Conservation (phyloP, 2,797 vertebrate genomes). For the Eidolon dupreanum region DNA sequence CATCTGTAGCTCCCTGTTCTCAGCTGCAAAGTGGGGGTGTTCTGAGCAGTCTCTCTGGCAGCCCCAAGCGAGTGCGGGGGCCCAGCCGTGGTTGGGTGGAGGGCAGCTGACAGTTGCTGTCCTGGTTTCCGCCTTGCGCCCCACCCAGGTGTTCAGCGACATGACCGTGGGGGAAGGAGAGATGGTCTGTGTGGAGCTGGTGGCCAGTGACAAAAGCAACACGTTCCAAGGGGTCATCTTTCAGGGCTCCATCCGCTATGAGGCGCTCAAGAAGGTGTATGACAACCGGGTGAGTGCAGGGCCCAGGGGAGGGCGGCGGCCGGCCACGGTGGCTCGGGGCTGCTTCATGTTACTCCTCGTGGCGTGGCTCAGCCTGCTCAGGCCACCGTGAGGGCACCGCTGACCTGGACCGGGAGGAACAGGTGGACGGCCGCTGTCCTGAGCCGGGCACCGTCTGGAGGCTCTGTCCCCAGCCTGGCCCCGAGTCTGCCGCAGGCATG, state of each 20-base stretch:
- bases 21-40: background rate
- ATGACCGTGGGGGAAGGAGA: conserved; percentile 98
- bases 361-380: accelerated
- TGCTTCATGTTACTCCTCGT: no score
- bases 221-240: conserved; percentile 98
- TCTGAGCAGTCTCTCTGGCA: accelerated
- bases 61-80: accelerated
- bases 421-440: accelerated
- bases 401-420: background rate
- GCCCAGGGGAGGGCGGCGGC: accelerated
- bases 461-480: background rate
- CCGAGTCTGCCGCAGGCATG: background rate
- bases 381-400: background rate
- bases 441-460: accelerated
- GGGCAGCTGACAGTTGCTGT: accelerated
- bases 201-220: conserved; percentile 97
- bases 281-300: conserved; percentile 93
- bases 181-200: conserved; percentile 99
- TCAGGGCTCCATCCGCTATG: conserved; percentile 98
- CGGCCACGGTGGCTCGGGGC: accelerated
- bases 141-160: conserved; percentile 94
- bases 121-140: accelerated
- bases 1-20: accelerated
- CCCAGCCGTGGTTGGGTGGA: no score
- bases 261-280: conserved; percentile 98